Evolutionary conservation across 2,113 vertebrate genomes (phyloP).

Genomic region (Nerophis ophidion): DNA sequence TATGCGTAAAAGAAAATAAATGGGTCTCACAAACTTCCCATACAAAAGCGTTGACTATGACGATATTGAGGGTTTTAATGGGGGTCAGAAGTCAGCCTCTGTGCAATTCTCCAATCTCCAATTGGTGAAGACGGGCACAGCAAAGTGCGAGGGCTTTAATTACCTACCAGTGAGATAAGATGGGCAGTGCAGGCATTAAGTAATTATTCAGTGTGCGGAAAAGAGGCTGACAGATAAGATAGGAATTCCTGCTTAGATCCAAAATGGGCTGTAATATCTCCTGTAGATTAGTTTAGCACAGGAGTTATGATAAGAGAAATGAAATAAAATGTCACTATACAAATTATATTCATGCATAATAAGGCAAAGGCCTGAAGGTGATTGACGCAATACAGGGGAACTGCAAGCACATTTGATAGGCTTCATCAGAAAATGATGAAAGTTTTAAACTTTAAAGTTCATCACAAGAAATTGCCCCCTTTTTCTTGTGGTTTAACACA

Average conservation of each 20-base stretch:
- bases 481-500: conserved; percentile 1
- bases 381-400: conserved; percentile 21
- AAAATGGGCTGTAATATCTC: conserved; percentile 41
- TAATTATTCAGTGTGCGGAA: conserved; percentile 46
- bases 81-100: conserved; percentile 43
- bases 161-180: conserved; percentile 49
- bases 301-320: conserved; percentile 35
- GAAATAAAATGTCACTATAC: conserved; percentile 40
- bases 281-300: conserved; percentile 38
- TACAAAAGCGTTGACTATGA: conserved; percentile 12
- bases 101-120: conserved; percentile 42
- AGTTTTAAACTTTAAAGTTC: conserved; percentile 3
- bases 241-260: conserved; percentile 30
- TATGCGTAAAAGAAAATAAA: conserved; percentile 38
- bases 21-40: conserved; percentile 10
- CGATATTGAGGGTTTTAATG: conserved; percentile 39
- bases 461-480: not conserved
- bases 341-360: conserved; percentile 40
- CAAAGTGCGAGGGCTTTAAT: conserved; percentile 48
- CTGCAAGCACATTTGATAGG: conserved; percentile 28
- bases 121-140: conserved; percentile 26
- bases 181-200: conserved; percentile 33
- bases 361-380: conserved; percentile 25
- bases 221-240: conserved; percentile 35
- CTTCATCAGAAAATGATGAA: conserved; percentile 18